These are phyloP conservation scores for Harpalus rufipes DNA, from an alignment of 2,888 invertebrate species.

Conservation along the genomic window DNA sequence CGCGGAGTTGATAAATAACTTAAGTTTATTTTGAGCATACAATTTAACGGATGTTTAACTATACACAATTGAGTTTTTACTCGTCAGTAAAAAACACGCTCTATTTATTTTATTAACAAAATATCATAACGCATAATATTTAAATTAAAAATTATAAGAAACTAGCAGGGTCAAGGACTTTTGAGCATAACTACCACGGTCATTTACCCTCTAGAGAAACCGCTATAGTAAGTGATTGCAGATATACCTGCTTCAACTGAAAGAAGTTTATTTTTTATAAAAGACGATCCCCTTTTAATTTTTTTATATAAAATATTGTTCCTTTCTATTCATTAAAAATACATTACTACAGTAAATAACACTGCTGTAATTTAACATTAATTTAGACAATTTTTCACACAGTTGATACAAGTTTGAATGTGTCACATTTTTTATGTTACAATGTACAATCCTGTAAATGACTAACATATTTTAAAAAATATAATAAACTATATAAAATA, in stretches of 20 bases:
- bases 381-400: not conserved
- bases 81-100: slow-evolving; percentile 33
- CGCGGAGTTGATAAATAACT: slow-evolving; percentile 17
- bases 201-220: slow-evolving; percentile 61
- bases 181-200: slow-evolving; percentile 31
- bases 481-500: not conserved
- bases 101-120: slow-evolving; percentile 37
- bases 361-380: not conserved
- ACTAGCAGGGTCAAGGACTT: slow-evolving; percentile 61
- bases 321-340: not conserved
- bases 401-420: not conserved
- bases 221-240: slow-evolving; percentile 35
- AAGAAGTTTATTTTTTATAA: not conserved
- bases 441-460: not conserved
- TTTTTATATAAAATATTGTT: not conserved
- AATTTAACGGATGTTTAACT: slow-evolving; percentile 38
- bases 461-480: not conserved
- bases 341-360: not conserved
- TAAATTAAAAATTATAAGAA: slow-evolving; percentile 33
- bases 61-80: slow-evolving; percentile 1
- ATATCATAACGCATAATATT: not conserved
- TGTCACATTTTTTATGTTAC: not conserved
- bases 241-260: not conserved
- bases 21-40: slow-evolving; percentile 36
- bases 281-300: not conserved